Evolutionary conservation across 2,888 invertebrate species (phyloP).

Genomic region (Caradrina clavipalpis): DNA sequence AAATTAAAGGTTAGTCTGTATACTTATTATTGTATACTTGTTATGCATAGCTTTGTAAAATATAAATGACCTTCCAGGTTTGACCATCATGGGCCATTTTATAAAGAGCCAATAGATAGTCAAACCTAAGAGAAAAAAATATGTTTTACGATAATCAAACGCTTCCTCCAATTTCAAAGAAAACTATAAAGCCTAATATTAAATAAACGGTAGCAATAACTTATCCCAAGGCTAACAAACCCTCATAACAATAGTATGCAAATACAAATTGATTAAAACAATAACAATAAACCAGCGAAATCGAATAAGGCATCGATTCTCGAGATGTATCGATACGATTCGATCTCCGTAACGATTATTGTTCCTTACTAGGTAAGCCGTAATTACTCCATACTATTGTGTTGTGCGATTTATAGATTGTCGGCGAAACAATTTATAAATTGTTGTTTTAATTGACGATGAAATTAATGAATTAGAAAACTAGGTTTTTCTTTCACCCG

Average conservation of each 20-base stretch:
- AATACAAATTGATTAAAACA: slow-evolving; percentile 84
- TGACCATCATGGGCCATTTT: background rate
- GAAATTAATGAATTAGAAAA: slow-evolving; percentile 54
- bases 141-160: too few relatives aligned
- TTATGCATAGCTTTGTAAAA: too few relatives aligned
- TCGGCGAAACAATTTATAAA: slow-evolving; percentile 61
- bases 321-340: slow-evolving; percentile 81
- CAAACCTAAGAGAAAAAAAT: background rate
- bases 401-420: slow-evolving; percentile 78
- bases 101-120: background rate
- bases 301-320: slow-evolving; percentile 86
- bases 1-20: too few relatives aligned
- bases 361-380: slow-evolving; percentile 85
- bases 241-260: slow-evolving; percentile 78
- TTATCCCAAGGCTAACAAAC: slow-evolving; percentile 48
- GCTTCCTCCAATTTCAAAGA: background rate
- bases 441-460: slow-evolving; percentile 66
- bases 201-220: slow-evolving; percentile 30
- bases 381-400: slow-evolving; percentile 87
- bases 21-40: too few relatives aligned
- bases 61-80: background rate
- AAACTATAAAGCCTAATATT: slow-evolving; percentile 8
- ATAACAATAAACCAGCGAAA: slow-evolving; percentile 83
- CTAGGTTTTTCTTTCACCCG: too few relatives aligned
- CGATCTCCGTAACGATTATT: slow-evolving; percentile 79